Base-by-base conservation (phyloP, 2,113 vertebrate genomes). In the Tenrec ecaudatus region DNA sequence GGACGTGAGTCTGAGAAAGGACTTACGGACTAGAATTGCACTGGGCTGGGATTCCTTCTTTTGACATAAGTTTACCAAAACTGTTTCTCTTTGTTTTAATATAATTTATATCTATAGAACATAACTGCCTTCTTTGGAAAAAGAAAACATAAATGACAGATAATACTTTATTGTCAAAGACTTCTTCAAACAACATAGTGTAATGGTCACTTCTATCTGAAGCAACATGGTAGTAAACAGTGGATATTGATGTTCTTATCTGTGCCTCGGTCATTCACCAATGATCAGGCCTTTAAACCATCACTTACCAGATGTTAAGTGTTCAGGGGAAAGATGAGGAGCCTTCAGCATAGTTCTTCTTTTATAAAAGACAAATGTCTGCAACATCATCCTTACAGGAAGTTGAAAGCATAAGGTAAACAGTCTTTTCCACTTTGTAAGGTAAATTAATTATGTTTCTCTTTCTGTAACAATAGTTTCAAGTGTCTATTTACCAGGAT, bases 81-180 rank as follows among this genome's bases (percentile, higher is more conserved):
- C 3, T 40, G 7, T 40, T 40, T 40, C 40, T 40, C 40, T 40
- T 40, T 40, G 4, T 40, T 98, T 98, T 98, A 94, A 98, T 97
- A 97, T 96, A 96, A 97, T 98, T 97, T 98, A 97, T 96, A 98
- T 92, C 96, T 98, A 97, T 96, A 98, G 93, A 95, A 96, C 81
- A 96, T 76, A 64, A 96, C 88, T 89, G 96, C 82, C 97, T 97
- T 96, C 96, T 97, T 97, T 97, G 96, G 96, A 97, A 97, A 82
- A 96, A 97, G 95, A 98, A 98, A 97, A 92, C 83, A 60, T 82
- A 94, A 90, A 94, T 95, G 78, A 96, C 78, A 64, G 23, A 6
- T 3, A 89, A 43, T 91, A 93, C 95, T 47, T 85, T 88, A 87
- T 96, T 90, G 43, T 95, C 77, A 95, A 90, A 97, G 60, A 95